A percentile compares a stretch with the other conserved stretches of the same genome.
Evolutionary conservation across 1,140 invertebrate species (phyloP).

Genomic region (Drosophila novamexicana): DNA sequence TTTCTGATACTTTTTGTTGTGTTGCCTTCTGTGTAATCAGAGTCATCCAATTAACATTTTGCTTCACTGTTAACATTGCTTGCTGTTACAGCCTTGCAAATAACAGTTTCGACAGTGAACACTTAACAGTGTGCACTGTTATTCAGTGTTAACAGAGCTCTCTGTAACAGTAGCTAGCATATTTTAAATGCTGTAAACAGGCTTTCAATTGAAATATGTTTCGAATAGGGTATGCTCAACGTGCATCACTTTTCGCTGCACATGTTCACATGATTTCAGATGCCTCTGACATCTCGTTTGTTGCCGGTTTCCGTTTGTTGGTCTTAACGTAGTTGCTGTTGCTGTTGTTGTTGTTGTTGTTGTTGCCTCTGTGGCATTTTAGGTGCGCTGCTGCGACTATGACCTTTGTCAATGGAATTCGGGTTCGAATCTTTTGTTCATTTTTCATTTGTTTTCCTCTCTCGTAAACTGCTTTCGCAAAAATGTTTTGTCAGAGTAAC

Average conservation of each 20-base stretch:
- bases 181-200: too few species aligned
- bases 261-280: conserved; percentile 42
- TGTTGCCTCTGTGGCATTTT: conserved; percentile 51
- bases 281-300: conserved; percentile 44
- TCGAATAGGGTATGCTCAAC: conserved; percentile 7
- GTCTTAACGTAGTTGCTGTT: conserved; percentile 18
- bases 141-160: too few species aligned
- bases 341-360: conserved; percentile 5
- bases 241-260: not conserved
- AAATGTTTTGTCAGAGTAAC: conserved; percentile 36
- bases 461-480: conserved; percentile 31
- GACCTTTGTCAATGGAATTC: conserved; percentile 81
- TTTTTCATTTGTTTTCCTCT: conserved; percentile 35
- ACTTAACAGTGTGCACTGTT: too few species aligned
- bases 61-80: too few species aligned
- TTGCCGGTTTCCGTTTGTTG: conserved; percentile 34
- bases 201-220: too few species aligned
- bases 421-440: conserved; percentile 22
- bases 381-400: conserved; percentile 54
- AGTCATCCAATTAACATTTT: too few species aligned
- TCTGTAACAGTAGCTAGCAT: too few species aligned
- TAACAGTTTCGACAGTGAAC: too few species aligned
- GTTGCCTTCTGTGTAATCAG: too few species aligned
- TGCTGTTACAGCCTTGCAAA: too few species aligned
- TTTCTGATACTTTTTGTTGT: not conserved